phyloP scores from a whole-genome alignment of 2,113 vertebrate genomes.

The Aythya baeri region DNA sequence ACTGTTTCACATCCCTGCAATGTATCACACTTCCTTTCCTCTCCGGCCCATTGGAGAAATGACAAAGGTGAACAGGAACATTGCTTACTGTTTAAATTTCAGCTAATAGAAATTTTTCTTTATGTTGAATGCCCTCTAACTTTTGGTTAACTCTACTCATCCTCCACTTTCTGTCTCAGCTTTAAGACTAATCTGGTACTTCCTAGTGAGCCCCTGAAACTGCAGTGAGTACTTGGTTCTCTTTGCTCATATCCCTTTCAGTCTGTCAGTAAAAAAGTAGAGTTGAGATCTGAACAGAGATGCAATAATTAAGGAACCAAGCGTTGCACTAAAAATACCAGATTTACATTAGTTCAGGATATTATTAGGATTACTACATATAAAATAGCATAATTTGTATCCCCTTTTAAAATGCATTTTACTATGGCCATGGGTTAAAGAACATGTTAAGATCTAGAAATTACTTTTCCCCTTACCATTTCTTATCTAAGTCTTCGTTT shows the following conservation, averaged over 20 bases:
- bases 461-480: background rate
- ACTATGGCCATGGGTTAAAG: background rate
- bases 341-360: slow-evolving; percentile 2
- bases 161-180: background rate
- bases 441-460: background rate
- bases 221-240: background rate
- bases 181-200: background rate
- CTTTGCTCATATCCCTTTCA: background rate
- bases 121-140: background rate
- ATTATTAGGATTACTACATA: slow-evolving; percentile 22
- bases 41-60: background rate
- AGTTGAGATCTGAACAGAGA: background rate
- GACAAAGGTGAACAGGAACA: background rate
- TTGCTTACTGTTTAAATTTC: background rate
- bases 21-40: slow-evolving; percentile 16
- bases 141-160: background rate
- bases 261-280: background rate
- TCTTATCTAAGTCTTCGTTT: slow-evolving; percentile 12
- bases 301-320: background rate
- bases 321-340: background rate
- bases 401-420: slow-evolving; percentile 20
- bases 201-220: background rate
- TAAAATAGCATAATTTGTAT: slow-evolving; percentile 1
- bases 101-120: background rate
- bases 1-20: slow-evolving; percentile 7